Evolutionary conservation across 2,888 invertebrate genomes (phyloP).

Genomic region (Polia nebulosa): DNA sequence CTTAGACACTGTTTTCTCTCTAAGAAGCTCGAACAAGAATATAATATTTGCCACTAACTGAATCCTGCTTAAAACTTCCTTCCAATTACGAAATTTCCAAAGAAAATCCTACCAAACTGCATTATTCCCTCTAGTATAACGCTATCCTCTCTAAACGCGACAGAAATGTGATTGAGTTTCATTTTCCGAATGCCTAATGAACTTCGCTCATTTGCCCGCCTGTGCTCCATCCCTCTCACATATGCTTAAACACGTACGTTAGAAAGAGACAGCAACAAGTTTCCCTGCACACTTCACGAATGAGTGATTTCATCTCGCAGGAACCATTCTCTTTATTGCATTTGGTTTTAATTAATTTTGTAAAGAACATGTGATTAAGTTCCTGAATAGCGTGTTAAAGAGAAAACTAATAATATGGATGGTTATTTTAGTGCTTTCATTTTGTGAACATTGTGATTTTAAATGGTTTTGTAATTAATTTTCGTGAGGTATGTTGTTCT

Average conservation of each 20-base stretch:
- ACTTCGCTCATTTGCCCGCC: slow-evolving; percentile 77
- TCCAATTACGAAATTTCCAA: slow-evolving; percentile 23
- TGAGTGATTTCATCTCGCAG: slow-evolving; percentile 55
- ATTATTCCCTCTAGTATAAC: slow-evolving; percentile 69
- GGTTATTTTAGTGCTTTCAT: slow-evolving; percentile 23
- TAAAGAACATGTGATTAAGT: slow-evolving; percentile 44
- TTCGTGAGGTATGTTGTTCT: not conserved
- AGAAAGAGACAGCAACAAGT: slow-evolving; percentile 61
- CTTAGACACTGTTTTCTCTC: not conserved
- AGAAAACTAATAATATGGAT: slow-evolving; percentile 34
- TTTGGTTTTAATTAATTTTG: slow-evolving; percentile 67
- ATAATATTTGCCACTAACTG: slow-evolving; percentile 9
- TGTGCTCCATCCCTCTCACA: slow-evolving; percentile 62
- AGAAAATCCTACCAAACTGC: slow-evolving; percentile 47
- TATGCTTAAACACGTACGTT: slow-evolving; percentile 29
- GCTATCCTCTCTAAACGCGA: slow-evolving; percentile 74
- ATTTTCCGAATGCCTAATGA: slow-evolving; percentile 87
- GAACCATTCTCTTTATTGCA: slow-evolving; percentile 56
- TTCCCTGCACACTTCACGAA: slow-evolving; percentile 36
- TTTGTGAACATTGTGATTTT: slow-evolving; percentile 11
- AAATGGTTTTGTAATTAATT: slow-evolving; percentile 2
- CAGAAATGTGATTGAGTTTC: slow-evolving; percentile 84
- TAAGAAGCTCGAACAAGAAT: slow-evolving; percentile 3
- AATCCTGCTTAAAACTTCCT: slow-evolving; percentile 24
- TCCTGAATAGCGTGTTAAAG: slow-evolving; percentile 27